Conservation (phyloP, 2,888 invertebrate species). For the Globia sparganii region DNA sequence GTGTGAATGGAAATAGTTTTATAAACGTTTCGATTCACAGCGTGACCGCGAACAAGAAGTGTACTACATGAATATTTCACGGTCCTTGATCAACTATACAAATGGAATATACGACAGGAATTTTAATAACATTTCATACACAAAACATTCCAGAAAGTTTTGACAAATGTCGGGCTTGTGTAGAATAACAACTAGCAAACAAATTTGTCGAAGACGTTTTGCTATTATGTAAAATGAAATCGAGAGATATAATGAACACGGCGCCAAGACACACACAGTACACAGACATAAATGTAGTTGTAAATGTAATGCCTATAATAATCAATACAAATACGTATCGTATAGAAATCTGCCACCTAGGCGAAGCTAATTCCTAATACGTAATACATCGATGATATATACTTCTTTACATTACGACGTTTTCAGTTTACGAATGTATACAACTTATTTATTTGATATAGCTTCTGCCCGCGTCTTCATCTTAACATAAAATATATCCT, state of each 20-base stretch:
- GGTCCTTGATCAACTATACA: slow-evolving; percentile 36
- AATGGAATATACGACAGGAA: slow-evolving; percentile 51
- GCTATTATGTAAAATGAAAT: slow-evolving; percentile 28
- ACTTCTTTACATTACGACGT: slow-evolving; percentile 14
- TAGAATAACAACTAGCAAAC: slow-evolving; percentile 45
- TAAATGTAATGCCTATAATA: not conserved
- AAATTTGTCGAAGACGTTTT: slow-evolving; percentile 24
- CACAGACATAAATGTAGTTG: not conserved
- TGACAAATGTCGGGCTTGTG: slow-evolving; percentile 23
- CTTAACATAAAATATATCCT: not conserved
- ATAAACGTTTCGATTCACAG: slow-evolving; percentile 47
- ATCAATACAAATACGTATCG: slow-evolving; percentile 2
- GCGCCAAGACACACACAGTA: slow-evolving; percentile 14
- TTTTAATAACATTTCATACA: slow-evolving; percentile 41
- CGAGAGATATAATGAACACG: slow-evolving; percentile 14
- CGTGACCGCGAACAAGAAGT: slow-evolving; percentile 34
- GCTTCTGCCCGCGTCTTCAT: not conserved
- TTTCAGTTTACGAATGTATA: not conserved
- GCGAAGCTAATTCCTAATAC: slow-evolving; percentile 31
- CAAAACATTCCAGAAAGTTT: slow-evolving; percentile 33
- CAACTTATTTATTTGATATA: not conserved
- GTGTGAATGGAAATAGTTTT: slow-evolving; percentile 54
- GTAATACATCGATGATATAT: slow-evolving; percentile 21
- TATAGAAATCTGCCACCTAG: slow-evolving; percentile 20
- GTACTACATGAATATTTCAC: slow-evolving; percentile 55